Evolutionary conservation across 2,113 vertebrate genomes (phyloP), one percentile per base, ranked within the genome.

Genomic region (Misgurnus anguillicaudatus): DNA sequence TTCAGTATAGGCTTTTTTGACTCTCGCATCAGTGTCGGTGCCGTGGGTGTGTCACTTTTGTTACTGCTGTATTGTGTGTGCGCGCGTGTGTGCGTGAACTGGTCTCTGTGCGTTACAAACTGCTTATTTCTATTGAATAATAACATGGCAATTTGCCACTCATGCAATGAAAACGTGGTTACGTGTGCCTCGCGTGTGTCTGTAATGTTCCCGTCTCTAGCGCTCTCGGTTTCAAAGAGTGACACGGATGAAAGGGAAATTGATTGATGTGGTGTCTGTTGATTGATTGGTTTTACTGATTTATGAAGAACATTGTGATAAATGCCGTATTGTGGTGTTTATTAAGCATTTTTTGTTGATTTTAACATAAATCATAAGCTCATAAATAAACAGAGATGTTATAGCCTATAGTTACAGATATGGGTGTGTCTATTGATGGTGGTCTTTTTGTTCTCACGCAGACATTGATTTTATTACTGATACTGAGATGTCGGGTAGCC

Each of bases 31-130:
- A 24, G 47, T 39, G 55, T 67, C 53, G 45, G n/a, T 73, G 41
- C 21, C 48, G 85, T 80, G 82, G 80, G 80, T 82, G 80, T 82
- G 82, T 82, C 83, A 41, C 75, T 66, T 69, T 36, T 75, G 16
- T 66, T 24, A 10, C 24, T 64, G 58, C 42, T 51, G 42, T 45
- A 31, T 66, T 57, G 13, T 65, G 4, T 31, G 11, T 64, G 58
- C 4, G 6, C 8, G 67, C 13, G 48, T 17, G 9, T 48, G 58
- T 17, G 42, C 13, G 5, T 48, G 19, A 7, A 5, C 21, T 31
- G 67, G 21, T 51, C 2, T 48, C 42, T 21, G 0, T 61, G 36
- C 14, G 47, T 48, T 38, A 51, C 36, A 11, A 57, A 41, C 8
- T 5, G n/a, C 9, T 42, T 24, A 73, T 58, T 60, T 10, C 19